Base-by-base conservation (phyloP, 2,888 invertebrate genomes). In the Pantelozetes paolii region DNA sequence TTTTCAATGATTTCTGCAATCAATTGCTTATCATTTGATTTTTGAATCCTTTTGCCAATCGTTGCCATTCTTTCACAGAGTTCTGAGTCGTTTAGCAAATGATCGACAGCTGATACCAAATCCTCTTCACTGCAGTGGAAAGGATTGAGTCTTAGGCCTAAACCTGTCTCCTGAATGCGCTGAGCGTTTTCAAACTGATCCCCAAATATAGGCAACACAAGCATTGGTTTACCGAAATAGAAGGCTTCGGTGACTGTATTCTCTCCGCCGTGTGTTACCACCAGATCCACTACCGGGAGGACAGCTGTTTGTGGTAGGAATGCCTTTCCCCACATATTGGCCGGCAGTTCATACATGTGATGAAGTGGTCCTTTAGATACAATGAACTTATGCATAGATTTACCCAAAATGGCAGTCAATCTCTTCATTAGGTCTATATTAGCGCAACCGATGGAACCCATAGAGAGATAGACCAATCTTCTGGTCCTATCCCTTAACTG, bases 231-330 rank as follows among this genome's bases (percentile, higher is more conserved):
- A 13, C 71, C 74, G 32, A 36, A 42, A 23, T 42, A 73, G 15
- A 74, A 40, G 28, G 48, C 20, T 42, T 74, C 74, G 30, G 42
- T 42, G 3, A 73, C 40, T 1, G 74, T 42, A 72, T 74, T 74
- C 20, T 75, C 73, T 1, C 75, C 75, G 18, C 73, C 73, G 40
- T 75, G 75, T 20, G 75, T 73, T 3, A 75, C 73, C 5, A 75
- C 71, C 45, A 75, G 18, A 48, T 75, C 72, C 2, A 75, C 72
- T 11, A n/a, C 6, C n/a, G 72, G 54, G 15, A 75, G n/a, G 23
- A 75, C 57, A 20, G 28, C n/a, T 9, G 62, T 40, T 30, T 75
- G 75, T 20, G 57, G 75, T 11, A 75, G 9, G 36, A 57, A 73
- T 18, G 32, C n/a, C 23, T 73, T 23, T 3, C 75, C 75, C 72